Base-by-base conservation (phyloP, 2,888 invertebrate species). In the Colletes collaris region DNA sequence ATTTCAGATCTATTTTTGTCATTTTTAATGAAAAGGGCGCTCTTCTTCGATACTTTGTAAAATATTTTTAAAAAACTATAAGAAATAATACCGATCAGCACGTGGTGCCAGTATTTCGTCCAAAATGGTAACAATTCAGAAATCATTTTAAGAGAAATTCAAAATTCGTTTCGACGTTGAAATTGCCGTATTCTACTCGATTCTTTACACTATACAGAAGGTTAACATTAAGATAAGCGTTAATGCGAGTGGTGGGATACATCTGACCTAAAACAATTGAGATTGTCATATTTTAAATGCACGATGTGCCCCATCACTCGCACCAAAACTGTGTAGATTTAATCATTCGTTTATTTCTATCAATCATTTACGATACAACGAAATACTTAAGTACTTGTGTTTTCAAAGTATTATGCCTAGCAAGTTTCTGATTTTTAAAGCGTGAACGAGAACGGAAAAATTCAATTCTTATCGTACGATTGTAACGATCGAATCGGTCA, bases 41-140 rank as follows among this genome's bases (percentile, higher is more conserved):
- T 56, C 68, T 40, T 74, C 52, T 13, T 50, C 16, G 67, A 55
- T 11, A 62, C 10, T n/a, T 79, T 49, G 46, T 72, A 70, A 85
- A 73, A 71, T 55, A 79, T 19, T 75, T 79, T 81, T 55, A 74
- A 70, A 52, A 88, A 46, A 49, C 90, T 53, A 78, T 89, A 92
- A 53, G 91, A 88, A 2, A 92, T 66, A 16, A 92, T 56, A 13
- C 87, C 89, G 7, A 92, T 84, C 2, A 91, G 76, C 66, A 93
- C 83, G 81, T 93, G 92, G 44, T 91, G 90, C 92, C 93, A 93
- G 77, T 93, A 92, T 69, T 92, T 91, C 46, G 87, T 86, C 81
- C 93, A 90, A 86, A 94, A 93, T 16, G 93, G 93, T 72, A 93
- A 81, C 49, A 89, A 44, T 74, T 92, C 83, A 13, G 86, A 63